Percentiles rank a stretch among this genome's conserved stretches.
These are phyloP conservation scores for Oxyscelio sp. DNA, from an alignment of 2,888 invertebrate species.

Conservation along the genomic window DNA sequence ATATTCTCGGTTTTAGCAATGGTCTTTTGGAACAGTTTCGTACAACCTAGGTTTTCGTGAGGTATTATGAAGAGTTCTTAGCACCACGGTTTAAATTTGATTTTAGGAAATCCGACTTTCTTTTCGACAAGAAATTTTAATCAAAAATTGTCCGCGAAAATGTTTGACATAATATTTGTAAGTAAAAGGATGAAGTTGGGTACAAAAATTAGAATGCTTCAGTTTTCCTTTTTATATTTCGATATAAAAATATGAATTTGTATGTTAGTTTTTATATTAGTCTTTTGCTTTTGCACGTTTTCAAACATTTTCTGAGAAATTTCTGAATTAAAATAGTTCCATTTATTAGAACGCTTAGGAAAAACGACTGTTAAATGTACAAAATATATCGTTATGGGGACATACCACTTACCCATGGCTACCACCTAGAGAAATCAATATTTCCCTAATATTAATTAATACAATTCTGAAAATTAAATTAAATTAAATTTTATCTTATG, in stretches of 20 bases:
- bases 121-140: too few relatives aligned
- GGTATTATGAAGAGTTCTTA: slow-evolving; percentile 19
- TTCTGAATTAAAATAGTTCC: background rate
- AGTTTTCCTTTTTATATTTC: background rate
- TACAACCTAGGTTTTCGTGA: background rate
- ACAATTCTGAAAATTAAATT: too few relatives aligned
- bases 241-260: slow-evolving; percentile 25
- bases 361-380: too few relatives aligned
- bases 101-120: too few relatives aligned
- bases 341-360: too few relatives aligned
- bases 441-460: too few relatives aligned
- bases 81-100: background rate
- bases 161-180: slow-evolving; percentile 15
- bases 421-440: too few relatives aligned
- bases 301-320: background rate
- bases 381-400: too few relatives aligned
- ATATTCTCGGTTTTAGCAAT: background rate
- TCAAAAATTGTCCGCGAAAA: slow-evolving; percentile 5
- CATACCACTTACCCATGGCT: too few relatives aligned
- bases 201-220: background rate
- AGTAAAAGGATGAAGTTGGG: background rate
- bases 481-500: too few relatives aligned
- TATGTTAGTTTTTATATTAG: background rate
- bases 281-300: background rate
- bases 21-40: too few relatives aligned